phyloP scores from a whole-genome alignment of 2,888 invertebrate species.

The Drosophila tripunctata region DNA sequence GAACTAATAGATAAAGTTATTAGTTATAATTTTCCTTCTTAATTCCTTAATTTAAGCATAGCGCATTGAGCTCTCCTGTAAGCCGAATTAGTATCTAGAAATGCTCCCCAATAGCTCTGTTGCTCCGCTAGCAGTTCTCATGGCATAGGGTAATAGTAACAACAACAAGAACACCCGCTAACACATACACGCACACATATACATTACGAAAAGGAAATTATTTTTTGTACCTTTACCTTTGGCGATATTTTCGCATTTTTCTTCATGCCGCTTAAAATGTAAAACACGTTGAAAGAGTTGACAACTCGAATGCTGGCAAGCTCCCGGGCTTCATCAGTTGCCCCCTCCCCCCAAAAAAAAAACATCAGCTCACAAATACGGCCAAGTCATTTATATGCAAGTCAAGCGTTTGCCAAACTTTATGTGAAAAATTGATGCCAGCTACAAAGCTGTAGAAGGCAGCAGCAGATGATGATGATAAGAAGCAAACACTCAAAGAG shows the following conservation, averaged over 20 bases:
- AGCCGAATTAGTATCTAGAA: conserved; percentile 13
- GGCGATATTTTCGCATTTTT: conserved; percentile 36
- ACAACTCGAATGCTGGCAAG: conserved; percentile 66
- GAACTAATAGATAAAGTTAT: too few relatives aligned
- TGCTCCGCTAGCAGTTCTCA: conserved; percentile 3
- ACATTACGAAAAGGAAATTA: conserved; percentile 71
- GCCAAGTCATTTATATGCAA: conserved; percentile 78
- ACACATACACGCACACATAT: conserved; percentile 29
- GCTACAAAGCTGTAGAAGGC: conserved; percentile 31
- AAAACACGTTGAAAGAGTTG: conserved; percentile 80
- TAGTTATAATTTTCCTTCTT: too few relatives aligned
- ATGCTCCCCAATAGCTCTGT: background rate
- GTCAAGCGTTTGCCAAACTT: conserved; percentile 78
- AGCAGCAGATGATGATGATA: conserved; percentile 15
- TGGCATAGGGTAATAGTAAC: conserved; percentile 12
- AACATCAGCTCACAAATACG: conserved; percentile 44
- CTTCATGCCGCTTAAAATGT: conserved; percentile 62
- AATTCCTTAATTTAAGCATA: conserved; percentile 3
- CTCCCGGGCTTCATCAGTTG: conserved; percentile 24
- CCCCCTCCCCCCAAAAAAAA: conserved; percentile 25
- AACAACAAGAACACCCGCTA: conserved; percentile 32
- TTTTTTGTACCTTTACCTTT: conserved; percentile 52
- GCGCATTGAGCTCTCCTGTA: conserved; percentile 16
- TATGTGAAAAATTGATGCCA: conserved; percentile 77
- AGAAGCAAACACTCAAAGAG: conserved; percentile 10